Evolutionary conservation across 2,888 invertebrate species (phyloP).

Genomic region (Linnaemya tessellans): DNA sequence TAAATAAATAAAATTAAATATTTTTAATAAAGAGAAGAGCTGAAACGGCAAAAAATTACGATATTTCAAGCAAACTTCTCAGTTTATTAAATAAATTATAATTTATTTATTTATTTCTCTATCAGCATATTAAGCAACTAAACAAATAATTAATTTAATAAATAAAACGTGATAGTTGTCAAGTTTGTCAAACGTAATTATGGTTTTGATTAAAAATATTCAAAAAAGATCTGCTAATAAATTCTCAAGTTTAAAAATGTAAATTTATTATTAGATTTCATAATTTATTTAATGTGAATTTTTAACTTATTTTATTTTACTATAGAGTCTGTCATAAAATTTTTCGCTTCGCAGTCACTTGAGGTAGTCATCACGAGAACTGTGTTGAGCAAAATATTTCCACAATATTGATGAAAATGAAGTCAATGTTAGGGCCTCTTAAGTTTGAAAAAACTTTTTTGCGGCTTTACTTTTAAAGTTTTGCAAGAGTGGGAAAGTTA

Average conservation of each 20-base stretch:
- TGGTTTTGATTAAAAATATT: not conserved
- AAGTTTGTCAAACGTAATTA: conserved; percentile 48
- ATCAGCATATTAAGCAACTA: conserved; percentile 25
- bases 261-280: conserved; percentile 14
- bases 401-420: not conserved
- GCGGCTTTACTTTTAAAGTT: not conserved
- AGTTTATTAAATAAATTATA: conserved; percentile 33
- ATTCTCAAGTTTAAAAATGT: conserved; percentile 14
- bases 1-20: not conserved
- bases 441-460: too few species aligned
- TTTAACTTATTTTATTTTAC: conserved; percentile 11
- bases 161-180: conserved; percentile 60
- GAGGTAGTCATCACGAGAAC: not conserved
- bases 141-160: conserved; percentile 13
- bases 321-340: not conserved
- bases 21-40: not conserved
- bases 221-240: not conserved
- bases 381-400: not conserved
- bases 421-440: conserved; percentile 30
- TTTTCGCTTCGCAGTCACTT: not conserved
- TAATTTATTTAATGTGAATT: conserved; percentile 32
- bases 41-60: not conserved
- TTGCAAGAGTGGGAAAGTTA: not conserved
- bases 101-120: conserved; percentile 35
- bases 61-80: conserved; percentile 19